phyloP scores from a whole-genome alignment of 2,797 vertebrate species.

The Distichodus sexfasciatus region DNA sequence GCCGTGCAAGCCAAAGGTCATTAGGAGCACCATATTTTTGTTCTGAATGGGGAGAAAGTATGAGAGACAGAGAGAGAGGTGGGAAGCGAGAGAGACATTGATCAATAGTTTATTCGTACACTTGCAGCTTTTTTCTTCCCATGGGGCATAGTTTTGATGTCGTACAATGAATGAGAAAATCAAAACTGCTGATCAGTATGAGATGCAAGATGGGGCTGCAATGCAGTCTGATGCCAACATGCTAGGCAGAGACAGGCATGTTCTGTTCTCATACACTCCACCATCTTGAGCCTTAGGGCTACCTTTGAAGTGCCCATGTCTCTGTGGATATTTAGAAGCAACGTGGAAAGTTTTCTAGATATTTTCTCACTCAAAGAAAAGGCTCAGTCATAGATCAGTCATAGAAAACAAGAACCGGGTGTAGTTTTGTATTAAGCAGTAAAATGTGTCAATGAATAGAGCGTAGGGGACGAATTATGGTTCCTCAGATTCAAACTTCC shows the following conservation, averaged over 20 bases:
- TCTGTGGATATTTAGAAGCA: constrained; percentile 22
- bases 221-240: constrained; percentile 55
- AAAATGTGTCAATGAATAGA: too few relatives aligned
- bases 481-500: too few relatives aligned
- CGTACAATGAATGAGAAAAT: constrained; percentile 38
- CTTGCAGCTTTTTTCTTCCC: constrained; percentile 32
- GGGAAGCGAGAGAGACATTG: constrained; percentile 11
- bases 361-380: neutral
- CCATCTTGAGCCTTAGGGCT: constrained; percentile 55
- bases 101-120: constrained; percentile 41
- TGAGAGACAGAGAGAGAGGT: neutral
- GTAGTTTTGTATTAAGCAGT: too few relatives aligned
- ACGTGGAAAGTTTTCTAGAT: constrained; percentile 6
- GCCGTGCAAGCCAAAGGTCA: neutral
- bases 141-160: constrained; percentile 56
- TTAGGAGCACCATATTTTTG: constrained; percentile 23
- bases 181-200: constrained; percentile 51
- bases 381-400: too few relatives aligned
- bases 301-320: constrained; percentile 56
- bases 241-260: constrained; percentile 48
- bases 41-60: constrained; percentile 4
- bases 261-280: constrained; percentile 53
- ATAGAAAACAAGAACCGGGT: too few relatives aligned
- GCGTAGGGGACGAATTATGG: too few relatives aligned
- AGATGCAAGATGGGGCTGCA: constrained; percentile 26